phyloP scores from a whole-genome alignment of 2,888 invertebrate genomes.

The Cosmia trapezina region DNA sequence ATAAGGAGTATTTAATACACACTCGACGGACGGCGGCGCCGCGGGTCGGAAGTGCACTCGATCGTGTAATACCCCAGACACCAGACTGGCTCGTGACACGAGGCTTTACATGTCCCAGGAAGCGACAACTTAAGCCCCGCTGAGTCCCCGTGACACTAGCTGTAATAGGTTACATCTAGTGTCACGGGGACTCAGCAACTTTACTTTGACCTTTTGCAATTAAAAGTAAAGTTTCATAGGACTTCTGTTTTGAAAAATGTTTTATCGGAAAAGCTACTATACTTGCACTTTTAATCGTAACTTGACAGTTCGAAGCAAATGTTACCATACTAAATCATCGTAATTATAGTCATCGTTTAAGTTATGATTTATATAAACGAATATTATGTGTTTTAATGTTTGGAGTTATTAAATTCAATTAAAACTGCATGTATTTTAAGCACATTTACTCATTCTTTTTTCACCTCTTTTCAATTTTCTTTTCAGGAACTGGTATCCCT shows the following conservation, averaged over 20 bases:
- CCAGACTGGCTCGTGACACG: slow-evolving; percentile 66
- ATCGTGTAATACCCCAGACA: slow-evolving; percentile 67
- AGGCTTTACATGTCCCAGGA: slow-evolving; percentile 69
- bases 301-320: background rate
- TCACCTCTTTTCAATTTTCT: background rate
- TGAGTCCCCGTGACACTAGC: slow-evolving; percentile 55
- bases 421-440: background rate
- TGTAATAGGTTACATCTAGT: slow-evolving; percentile 13
- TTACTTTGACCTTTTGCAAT: slow-evolving; percentile 53
- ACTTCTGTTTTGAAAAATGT: background rate
- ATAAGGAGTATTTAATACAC: slow-evolving; percentile 51
- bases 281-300: background rate
- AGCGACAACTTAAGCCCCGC: slow-evolving; percentile 70
- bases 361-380: too few species aligned
- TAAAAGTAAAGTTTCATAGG: slow-evolving; percentile 28
- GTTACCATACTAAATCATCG: too few species aligned
- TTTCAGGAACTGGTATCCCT: background rate
- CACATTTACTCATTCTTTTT: background rate
- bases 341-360: too few species aligned
- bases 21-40: slow-evolving; percentile 38
- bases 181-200: slow-evolving; percentile 14
- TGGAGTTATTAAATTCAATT: background rate
- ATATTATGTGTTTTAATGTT: background rate
- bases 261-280: background rate
- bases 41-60: slow-evolving; percentile 50